A percentile compares a stretch with the other conserved stretches of the same genome.
Conservation (phyloP, 1,140 invertebrate genomes). For the Cyphomyrmex costatus region DNA sequence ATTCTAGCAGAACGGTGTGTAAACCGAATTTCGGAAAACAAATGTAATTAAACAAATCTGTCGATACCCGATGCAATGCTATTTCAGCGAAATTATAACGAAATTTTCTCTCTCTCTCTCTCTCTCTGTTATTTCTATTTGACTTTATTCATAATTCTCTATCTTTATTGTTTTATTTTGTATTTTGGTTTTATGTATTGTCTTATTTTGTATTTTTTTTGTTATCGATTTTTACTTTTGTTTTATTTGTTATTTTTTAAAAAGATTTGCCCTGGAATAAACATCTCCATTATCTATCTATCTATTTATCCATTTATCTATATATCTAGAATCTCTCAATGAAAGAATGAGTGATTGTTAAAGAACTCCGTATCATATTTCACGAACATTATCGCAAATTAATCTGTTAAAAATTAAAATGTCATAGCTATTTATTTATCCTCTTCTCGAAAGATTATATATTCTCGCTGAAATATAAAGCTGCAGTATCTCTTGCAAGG, state of each 20-base stretch:
- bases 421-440: background rate
- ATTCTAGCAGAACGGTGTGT: background rate
- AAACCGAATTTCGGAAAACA: constrained; percentile 20
- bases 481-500: background rate
- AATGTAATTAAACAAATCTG: constrained; percentile 33
- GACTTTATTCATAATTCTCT: too few relatives aligned
- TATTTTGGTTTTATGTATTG: too few relatives aligned
- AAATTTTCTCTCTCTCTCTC: background rate
- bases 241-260: too few relatives aligned
- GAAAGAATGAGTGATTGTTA: background rate
- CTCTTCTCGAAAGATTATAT: background rate
- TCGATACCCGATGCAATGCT: background rate
- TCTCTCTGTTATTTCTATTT: too few relatives aligned
- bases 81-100: background rate
- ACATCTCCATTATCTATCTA: too few relatives aligned
- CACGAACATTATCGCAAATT: background rate
- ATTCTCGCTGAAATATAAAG: background rate
- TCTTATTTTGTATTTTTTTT: too few relatives aligned
- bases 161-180: too few relatives aligned
- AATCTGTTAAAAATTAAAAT: background rate
- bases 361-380: background rate
- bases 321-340: background rate
- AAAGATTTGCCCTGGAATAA: too few relatives aligned
- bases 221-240: too few relatives aligned
- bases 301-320: too few relatives aligned